These are phyloP conservation scores for Solen grandis DNA, from an alignment of 1,140 invertebrate genomes.

Conservation along the genomic window DNA sequence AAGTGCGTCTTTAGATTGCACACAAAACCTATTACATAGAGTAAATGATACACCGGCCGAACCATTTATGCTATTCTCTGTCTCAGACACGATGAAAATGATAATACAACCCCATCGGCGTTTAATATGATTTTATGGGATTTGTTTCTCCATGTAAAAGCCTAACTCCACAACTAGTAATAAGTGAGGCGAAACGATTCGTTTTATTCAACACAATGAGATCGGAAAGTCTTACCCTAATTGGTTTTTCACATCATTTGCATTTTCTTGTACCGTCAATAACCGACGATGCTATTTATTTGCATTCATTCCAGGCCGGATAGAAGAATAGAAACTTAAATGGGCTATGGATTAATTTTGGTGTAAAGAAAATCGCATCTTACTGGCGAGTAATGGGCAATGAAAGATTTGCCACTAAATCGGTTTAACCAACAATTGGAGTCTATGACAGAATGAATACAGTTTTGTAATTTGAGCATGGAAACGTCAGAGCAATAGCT, in stretches of 20 bases:
- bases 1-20: no score
- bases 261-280: slow-evolving; percentile 16
- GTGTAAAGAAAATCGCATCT: slow-evolving; percentile 40
- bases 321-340: slow-evolving; percentile 15
- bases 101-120: background rate
- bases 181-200: slow-evolving; percentile 32
- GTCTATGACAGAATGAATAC: background rate
- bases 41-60: no score
- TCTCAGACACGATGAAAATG: background rate
- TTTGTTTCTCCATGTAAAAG: background rate
- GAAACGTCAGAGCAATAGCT: background rate
- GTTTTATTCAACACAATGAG: slow-evolving; percentile 32
- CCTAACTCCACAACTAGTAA: background rate
- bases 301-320: slow-evolving; percentile 11
- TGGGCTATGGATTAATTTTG: slow-evolving; percentile 22
- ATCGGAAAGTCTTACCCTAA: slow-evolving; percentile 19
- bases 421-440: background rate
- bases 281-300: slow-evolving; percentile 27
- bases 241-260: slow-evolving; percentile 36
- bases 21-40: no score
- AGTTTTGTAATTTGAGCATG: background rate
- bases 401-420: slow-evolving; percentile 22
- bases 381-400: slow-evolving; percentile 36
- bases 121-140: background rate
- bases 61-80: no score